Evolutionary conservation across 2,113 vertebrate species (phyloP), one percentile per base, ranked within the genome.

Genomic region (Syrmaticus mikado): DNA sequence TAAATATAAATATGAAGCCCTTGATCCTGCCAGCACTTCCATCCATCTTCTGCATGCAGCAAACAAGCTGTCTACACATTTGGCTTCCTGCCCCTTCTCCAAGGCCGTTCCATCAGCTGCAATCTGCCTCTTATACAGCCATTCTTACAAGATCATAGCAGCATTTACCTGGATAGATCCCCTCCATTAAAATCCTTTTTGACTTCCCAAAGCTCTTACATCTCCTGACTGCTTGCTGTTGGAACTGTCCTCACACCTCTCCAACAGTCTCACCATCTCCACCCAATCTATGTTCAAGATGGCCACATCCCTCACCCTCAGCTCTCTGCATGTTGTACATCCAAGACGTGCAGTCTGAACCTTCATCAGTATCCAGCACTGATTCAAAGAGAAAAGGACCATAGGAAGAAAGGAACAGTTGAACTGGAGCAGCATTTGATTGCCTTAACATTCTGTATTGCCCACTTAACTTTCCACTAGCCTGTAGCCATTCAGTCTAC

Each of bases 201-300:
- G 36, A 15, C 20, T 36, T 40, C 64, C 32, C 58, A 24, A 20
- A 3, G 15, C 22, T 88, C 55, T 43, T 58, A n/a, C 17, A 16
- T 55, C 15, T 13, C 1, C 13, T 16, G 18, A 18, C 2, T 53
- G 41, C 2, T 5, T 58, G 38, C 3, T 24, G 12, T 13, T 65
- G 61, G 30, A 45, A 55, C 8, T 34, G 17, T 28, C 43, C 84
- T 76, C 83, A 21, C 41, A 34, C 15, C 34, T 81, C 55, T 60
- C 36, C 34, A 12, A 38, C 73, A 71, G 38, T 17, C 50, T 75
- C 67, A 57, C 14, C 66, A 78, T 53, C 7, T n/a, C 30, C 30
- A 41, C 52, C 36, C 16, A n/a, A 24, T 4, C 8, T 41, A 7
- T 17, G 40, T 61, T 22, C 12, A 74, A 15, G 36, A 38, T 27